phyloP scores from a whole-genome alignment of 2,797 vertebrate species.

The Lacerta agilis region DNA sequence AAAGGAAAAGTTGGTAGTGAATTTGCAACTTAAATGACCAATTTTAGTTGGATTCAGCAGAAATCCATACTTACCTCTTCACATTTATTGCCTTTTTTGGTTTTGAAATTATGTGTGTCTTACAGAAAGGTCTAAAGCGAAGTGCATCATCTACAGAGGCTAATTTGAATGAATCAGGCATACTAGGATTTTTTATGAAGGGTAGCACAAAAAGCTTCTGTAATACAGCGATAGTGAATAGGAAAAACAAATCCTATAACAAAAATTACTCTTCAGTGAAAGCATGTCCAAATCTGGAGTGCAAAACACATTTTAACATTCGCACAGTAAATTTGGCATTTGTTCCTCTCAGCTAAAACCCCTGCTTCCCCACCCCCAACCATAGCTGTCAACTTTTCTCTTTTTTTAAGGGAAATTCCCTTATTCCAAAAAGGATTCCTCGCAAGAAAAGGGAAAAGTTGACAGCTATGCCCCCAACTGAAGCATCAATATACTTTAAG shows the following conservation, averaged over 20 bases:
- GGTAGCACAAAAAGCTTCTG: neutral
- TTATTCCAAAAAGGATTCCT: too few relatives aligned
- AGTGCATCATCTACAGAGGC: neutral
- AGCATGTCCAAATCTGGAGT: neutral
- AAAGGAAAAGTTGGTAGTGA: neutral
- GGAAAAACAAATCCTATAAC: neutral
- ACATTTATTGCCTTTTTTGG: conserved; percentile 4
- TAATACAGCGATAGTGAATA: neutral
- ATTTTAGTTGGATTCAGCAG: neutral
- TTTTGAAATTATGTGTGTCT: conserved; percentile 14
- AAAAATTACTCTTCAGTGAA: neutral
- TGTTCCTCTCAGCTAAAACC: neutral
- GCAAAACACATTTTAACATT: neutral
- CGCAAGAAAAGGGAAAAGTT: too few relatives aligned
- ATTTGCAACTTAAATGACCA: neutral
- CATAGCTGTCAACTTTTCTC: too few relatives aligned
- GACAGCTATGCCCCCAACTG: neutral
- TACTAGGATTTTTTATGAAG: neutral
- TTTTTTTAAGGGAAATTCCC: too few relatives aligned
- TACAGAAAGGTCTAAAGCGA: neutral
- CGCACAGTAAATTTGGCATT: neutral
- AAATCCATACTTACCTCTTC: neutral
- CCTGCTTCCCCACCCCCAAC: neutral
- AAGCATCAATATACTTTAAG: conserved; percentile 14
- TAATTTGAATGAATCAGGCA: neutral